Evolutionary conservation across 2,797 vertebrate genomes (phyloP).

Genomic region (Perodicticus potto): DNA sequence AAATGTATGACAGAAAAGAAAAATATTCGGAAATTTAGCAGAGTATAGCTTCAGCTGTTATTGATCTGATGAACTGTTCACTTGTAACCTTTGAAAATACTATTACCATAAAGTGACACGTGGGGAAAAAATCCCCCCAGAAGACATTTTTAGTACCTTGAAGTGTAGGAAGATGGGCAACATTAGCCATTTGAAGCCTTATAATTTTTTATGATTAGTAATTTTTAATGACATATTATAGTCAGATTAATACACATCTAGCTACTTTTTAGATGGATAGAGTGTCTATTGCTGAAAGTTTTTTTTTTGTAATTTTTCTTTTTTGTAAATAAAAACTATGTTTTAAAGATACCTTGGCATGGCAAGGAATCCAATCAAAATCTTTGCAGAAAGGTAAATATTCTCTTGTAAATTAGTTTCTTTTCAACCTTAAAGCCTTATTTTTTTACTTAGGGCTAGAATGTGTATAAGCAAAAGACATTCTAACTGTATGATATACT

Average conservation of each 20-base stretch:
- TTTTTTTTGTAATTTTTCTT: neutral
- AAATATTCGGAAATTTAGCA: neutral
- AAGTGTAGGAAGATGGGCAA: neutral
- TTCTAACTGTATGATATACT: neutral
- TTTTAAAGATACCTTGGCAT: neutral
- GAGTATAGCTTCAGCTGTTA: neutral
- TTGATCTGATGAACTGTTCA: slow-evolving; percentile 59
- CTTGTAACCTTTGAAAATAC: neutral
- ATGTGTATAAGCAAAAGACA: neutral
- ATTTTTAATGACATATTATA: neutral
- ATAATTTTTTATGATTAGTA: neutral
- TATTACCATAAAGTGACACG: neutral
- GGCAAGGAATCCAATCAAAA: neutral
- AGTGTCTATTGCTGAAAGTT: neutral
- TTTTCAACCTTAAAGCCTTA: neutral
- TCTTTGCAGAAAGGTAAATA: neutral
- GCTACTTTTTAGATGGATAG: neutral
- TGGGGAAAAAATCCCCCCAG: neutral
- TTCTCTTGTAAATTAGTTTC: neutral
- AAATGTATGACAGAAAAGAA: neutral
- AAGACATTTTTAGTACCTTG: slow-evolving; percentile 12
- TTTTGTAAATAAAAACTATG: neutral
- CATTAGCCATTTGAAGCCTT: neutral
- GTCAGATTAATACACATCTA: neutral
- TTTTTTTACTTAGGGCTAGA: neutral